phyloP scores from a whole-genome alignment of 2,797 vertebrate genomes.

The Sebastes diaconus region DNA sequence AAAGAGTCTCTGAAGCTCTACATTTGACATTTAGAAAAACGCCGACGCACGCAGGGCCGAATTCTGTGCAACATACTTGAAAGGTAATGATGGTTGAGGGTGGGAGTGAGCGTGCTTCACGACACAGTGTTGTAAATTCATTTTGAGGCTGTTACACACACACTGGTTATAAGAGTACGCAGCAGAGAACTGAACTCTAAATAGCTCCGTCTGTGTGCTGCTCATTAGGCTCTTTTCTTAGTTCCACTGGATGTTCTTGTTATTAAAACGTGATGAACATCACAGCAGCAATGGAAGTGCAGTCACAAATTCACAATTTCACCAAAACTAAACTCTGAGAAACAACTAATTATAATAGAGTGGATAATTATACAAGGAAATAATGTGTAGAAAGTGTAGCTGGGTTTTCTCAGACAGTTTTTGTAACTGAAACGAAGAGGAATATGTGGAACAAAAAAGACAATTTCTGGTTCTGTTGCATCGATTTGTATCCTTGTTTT shows the following conservation, averaged over 20 bases:
- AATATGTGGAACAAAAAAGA: neutral
- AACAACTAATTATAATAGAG: neutral
- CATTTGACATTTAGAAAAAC: slow-evolving; percentile 25
- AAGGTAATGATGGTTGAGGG: neutral
- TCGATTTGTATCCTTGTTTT: too few species aligned
- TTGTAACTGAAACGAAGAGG: neutral
- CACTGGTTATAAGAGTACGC: neutral
- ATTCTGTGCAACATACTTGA: slow-evolving; percentile 4
- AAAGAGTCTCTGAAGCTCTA: neutral
- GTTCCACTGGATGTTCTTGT: neutral
- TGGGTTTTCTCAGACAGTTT: too few species aligned
- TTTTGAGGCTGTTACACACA: neutral
- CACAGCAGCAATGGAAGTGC: neutral
- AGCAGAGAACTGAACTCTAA: slow-evolving; percentile 4
- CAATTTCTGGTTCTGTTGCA: neutral
- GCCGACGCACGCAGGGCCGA: neutral
- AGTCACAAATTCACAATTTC: neutral
- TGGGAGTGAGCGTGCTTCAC: neutral
- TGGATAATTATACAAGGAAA: neutral
- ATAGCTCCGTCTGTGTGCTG: neutral
- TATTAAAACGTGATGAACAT: slow-evolving; percentile 17
- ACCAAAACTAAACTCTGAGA: neutral
- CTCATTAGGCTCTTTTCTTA: slow-evolving; percentile 12
- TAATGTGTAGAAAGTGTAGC: neutral
- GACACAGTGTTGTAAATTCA: neutral